Conservation (phyloP, 2,113 vertebrate genomes). For the Archilochus colubris region DNA sequence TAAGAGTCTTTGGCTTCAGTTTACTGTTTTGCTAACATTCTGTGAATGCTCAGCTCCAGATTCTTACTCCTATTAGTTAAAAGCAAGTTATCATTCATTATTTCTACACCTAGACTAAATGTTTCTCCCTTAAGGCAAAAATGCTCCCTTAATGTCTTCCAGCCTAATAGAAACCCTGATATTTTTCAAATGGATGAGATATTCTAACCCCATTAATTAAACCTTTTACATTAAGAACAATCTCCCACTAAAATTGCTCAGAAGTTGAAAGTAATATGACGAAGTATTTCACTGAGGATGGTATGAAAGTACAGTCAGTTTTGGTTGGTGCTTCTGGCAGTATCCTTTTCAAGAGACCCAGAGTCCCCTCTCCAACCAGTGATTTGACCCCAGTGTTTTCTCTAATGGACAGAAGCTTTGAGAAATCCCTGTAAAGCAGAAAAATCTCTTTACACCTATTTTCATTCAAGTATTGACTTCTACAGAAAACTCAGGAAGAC, state of each 20-base stretch:
- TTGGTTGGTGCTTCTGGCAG: background rate
- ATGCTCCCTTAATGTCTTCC: background rate
- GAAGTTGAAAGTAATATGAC: background rate
- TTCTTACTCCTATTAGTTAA: background rate
- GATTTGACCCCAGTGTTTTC: background rate
- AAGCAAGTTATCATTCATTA: background rate
- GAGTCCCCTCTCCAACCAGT: background rate
- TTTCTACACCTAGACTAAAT: background rate
- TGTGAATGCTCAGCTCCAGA: background rate
- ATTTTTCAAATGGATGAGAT: background rate
- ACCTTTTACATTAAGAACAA: background rate
- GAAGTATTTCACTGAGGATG: background rate
- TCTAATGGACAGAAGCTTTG: background rate
- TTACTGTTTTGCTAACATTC: background rate
- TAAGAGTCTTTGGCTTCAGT: background rate
- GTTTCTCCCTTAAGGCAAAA: background rate
- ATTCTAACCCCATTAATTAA: background rate
- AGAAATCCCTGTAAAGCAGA: background rate
- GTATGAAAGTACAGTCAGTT: background rate
- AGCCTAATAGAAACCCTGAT: background rate
- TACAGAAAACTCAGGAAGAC: background rate
- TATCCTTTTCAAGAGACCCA: background rate
- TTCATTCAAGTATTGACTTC: background rate
- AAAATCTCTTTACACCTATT: background rate
- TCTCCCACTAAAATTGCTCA: background rate